Conservation (phyloP, 2,797 vertebrate genomes). For the Esox masquinongy region DNA sequence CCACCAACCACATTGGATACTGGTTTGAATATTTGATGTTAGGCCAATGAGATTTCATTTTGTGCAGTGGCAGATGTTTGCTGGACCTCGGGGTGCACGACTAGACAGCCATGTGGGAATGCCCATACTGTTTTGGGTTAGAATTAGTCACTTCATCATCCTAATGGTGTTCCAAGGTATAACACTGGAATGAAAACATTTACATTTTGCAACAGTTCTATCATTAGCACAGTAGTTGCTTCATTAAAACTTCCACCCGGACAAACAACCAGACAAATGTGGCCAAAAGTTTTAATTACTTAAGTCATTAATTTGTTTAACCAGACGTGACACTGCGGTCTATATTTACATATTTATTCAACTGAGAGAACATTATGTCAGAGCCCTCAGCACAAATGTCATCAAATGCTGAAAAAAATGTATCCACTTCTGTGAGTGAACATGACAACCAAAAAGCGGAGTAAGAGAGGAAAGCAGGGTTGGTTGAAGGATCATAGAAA, state of each 20-base stretch:
- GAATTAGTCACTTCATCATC: neutral
- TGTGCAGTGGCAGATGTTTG: constrained; percentile 14
- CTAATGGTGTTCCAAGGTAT: constrained; percentile 13
- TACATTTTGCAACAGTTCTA: neutral
- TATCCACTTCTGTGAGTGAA: constrained; percentile 52
- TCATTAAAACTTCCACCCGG: constrained; percentile 7
- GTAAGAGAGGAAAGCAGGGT: constrained; percentile 8
- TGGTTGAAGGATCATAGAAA: neutral
- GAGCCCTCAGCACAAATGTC: constrained; percentile 58
- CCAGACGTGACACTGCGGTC: constrained; percentile 45
- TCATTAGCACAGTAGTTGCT: neutral
- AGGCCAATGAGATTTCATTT: constrained; percentile 18
- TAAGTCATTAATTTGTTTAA: constrained; percentile 56
- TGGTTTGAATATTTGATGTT: constrained; percentile 9
- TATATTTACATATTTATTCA: constrained; percentile 64
- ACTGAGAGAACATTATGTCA: constrained; percentile 57
- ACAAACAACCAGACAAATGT: constrained; percentile 28
- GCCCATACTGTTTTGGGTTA: constrained; percentile 4
- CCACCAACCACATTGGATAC: constrained; percentile 26
- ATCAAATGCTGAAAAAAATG: constrained; percentile 54
- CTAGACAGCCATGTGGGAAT: constrained; percentile 20
- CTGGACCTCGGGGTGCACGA: constrained; percentile 1
- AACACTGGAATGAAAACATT: constrained; percentile 18
- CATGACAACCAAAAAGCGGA: constrained; percentile 49
- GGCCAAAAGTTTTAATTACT: constrained; percentile 50